Conservation (phyloP, 2,888 invertebrate species). For the Drosophila atroscutellata region DNA sequence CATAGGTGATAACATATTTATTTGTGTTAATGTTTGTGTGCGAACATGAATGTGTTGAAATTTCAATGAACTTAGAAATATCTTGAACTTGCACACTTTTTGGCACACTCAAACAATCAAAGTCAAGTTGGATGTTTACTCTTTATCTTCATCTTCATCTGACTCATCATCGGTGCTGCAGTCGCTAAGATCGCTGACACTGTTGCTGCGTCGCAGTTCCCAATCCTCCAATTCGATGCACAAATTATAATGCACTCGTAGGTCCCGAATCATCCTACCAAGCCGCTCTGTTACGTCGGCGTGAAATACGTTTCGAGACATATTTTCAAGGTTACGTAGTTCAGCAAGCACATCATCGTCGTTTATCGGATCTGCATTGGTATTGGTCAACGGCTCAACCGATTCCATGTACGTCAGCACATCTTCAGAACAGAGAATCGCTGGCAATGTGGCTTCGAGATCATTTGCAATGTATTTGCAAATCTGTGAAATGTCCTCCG, state of each 20-base stretch:
- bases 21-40: not conserved
- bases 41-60: not conserved
- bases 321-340: rapidly evolving
- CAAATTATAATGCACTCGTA: rapidly evolving
- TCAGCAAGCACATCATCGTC: too few relatives aligned
- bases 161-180: constrained; percentile 59
- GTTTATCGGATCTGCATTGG: not conserved
- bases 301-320: too few relatives aligned
- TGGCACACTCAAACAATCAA: not conserved
- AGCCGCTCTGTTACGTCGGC: too few relatives aligned
- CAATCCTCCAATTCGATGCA: rapidly evolving
- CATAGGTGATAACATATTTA: not conserved
- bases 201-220: constrained; percentile 56
- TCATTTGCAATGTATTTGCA: not conserved
- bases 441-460: not conserved
- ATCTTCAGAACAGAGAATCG: not conserved
- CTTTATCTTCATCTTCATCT: too few relatives aligned
- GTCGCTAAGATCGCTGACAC: constrained; percentile 62
- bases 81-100: too few relatives aligned
- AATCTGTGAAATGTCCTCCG: not conserved
- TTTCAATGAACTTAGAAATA: not conserved
- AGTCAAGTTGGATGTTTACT: not conserved
- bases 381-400: too few relatives aligned
- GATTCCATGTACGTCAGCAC: too few relatives aligned
- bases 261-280: too few relatives aligned